These are phyloP conservation scores for Neomonachus schauinslandi DNA, from an alignment of 2,113 vertebrate genomes.

Conservation along the genomic window DNA sequence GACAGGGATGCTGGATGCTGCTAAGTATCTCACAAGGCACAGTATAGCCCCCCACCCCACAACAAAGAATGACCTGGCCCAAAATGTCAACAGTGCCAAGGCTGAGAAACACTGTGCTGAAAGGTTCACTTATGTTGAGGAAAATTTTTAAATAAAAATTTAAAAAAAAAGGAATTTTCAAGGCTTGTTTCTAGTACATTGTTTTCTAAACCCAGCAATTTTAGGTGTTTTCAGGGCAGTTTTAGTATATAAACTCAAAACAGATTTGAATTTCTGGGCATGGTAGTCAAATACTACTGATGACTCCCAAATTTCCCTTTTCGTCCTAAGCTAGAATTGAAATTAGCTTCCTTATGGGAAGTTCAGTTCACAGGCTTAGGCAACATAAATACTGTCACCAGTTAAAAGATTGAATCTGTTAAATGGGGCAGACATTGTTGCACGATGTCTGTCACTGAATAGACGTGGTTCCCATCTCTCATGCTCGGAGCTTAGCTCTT, in stretches of 20 bases:
- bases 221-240: neutral
- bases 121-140: neutral
- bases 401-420: slow-evolving; percentile 39
- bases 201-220: neutral
- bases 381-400: slow-evolving; percentile 15
- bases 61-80: neutral
- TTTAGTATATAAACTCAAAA: neutral
- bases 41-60: neutral
- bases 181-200: neutral
- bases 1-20: neutral
- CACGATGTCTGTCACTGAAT: neutral
- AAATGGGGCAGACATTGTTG: neutral
- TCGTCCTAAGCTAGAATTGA: neutral
- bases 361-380: neutral
- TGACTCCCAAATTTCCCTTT: slow-evolving; percentile 26
- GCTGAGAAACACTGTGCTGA: neutral
- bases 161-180: neutral
- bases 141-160: neutral
- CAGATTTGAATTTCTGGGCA: slow-evolving; percentile 26
- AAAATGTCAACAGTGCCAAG: neutral
- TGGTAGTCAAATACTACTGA: neutral
- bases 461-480: neutral
- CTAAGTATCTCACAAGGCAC: neutral
- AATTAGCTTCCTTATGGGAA: slow-evolving; percentile 33
- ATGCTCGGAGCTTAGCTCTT: neutral